These are phyloP conservation scores for Empidonax traillii DNA, from an alignment of 2,113 vertebrate genomes.

Conservation along the genomic window DNA sequence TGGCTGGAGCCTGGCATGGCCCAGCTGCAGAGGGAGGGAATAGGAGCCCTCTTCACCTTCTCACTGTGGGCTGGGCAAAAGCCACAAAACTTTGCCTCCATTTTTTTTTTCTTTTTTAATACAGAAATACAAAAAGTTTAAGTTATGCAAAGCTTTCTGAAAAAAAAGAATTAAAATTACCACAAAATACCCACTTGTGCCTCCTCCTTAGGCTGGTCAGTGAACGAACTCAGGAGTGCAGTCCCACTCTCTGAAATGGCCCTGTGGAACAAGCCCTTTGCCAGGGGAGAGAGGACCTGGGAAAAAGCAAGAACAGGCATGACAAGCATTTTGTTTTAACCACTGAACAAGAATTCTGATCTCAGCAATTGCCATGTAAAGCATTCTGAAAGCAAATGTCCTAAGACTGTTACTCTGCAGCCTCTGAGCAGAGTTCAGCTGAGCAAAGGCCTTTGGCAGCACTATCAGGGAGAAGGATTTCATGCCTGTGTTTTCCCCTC, in stretches of 20 bases:
- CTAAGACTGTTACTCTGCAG: neutral
- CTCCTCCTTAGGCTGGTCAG: neutral
- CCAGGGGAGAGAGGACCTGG: slow-evolving; percentile 82
- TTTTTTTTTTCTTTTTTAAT: neutral
- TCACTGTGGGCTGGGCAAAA: neutral
- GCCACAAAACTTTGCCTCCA: neutral
- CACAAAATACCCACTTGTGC: neutral
- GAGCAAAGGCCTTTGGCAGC: neutral
- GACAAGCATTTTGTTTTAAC: neutral
- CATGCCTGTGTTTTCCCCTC: neutral
- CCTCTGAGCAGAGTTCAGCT: neutral
- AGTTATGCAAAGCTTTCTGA: neutral
- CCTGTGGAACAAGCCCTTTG: slow-evolving; percentile 77
- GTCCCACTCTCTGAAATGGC: slow-evolving; percentile 84
- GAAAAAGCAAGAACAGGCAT: neutral
- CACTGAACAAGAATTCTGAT: neutral
- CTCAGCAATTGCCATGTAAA: neutral
- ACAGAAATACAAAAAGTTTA: neutral
- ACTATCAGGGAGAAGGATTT: neutral
- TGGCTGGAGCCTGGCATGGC: neutral
- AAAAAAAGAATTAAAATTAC: neutral
- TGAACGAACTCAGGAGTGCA: neutral
- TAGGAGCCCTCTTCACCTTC: neutral
- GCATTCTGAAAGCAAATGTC: neutral
- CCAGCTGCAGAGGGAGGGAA: neutral